Evolutionary conservation across 2,113 vertebrate species (phyloP).

Genomic region (Hippocampus zosterae): DNA sequence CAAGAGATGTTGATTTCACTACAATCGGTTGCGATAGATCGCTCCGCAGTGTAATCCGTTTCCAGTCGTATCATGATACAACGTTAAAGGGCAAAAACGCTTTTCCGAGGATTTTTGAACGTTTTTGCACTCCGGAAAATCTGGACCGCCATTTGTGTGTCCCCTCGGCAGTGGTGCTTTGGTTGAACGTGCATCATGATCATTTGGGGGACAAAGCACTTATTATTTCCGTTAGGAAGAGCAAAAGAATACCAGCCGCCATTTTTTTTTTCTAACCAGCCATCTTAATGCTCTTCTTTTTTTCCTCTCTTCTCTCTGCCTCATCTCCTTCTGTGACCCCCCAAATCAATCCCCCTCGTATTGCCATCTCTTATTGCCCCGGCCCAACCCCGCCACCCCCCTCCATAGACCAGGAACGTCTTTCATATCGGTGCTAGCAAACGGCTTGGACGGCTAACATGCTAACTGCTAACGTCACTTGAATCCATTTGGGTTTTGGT

Average conservation of each 20-base stretch:
- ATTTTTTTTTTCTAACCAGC: slow-evolving; percentile 25
- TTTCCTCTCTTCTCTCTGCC: slow-evolving; percentile 38
- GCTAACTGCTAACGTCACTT: not conserved
- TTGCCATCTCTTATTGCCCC: slow-evolving; percentile 31
- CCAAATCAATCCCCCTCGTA: slow-evolving; percentile 14
- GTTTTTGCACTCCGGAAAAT: too few relatives aligned
- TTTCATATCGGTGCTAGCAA: slow-evolving; percentile 2
- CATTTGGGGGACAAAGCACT: not conserved
- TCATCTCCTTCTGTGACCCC: slow-evolving; percentile 33
- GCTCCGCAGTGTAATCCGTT: too few relatives aligned
- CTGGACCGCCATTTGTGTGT: too few relatives aligned
- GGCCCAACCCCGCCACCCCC: slow-evolving; percentile 7
- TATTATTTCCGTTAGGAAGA: not conserved
- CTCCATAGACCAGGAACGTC: slow-evolving; percentile 23
- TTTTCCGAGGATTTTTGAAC: too few relatives aligned
- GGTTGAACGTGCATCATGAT: too few relatives aligned
- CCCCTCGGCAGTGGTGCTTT: too few relatives aligned
- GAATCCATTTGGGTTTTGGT: too few relatives aligned
- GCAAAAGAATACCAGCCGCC: slow-evolving; percentile 7
- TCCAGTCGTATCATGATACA: too few relatives aligned
- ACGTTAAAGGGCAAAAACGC: too few relatives aligned
- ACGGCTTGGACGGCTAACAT: not conserved
- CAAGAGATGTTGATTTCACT: too few relatives aligned
- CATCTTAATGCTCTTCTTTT: slow-evolving; percentile 20
- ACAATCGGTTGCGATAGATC: too few relatives aligned